Conservation (phyloP, 2,888 invertebrate species). For the Cordilura impudica region DNA sequence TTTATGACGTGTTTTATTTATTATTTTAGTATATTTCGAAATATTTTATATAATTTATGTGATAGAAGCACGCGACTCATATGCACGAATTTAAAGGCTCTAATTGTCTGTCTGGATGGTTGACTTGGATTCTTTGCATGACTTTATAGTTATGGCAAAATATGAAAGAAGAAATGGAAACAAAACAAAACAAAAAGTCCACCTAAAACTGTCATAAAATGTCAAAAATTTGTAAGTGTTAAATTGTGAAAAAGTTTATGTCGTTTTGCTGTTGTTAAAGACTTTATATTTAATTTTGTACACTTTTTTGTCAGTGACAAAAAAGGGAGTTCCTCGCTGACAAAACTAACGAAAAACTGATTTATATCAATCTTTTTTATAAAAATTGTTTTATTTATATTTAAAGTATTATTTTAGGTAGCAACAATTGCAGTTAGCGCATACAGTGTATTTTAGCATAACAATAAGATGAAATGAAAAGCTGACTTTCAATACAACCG, state of each 20-base stretch:
- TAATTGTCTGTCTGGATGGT: conserved; percentile 16
- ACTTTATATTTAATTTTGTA: not conserved
- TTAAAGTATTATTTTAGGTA: too few species aligned
- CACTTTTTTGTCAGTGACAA: conserved; percentile 11
- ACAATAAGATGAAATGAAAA: too few species aligned
- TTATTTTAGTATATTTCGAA: conserved; percentile 21
- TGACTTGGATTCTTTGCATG: conserved; percentile 6
- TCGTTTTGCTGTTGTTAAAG: not conserved
- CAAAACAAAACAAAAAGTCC: not conserved
- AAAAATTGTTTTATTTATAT: too few species aligned
- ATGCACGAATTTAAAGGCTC: not conserved
- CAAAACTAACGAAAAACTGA: too few species aligned
- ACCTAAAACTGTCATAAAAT: conserved; percentile 14
- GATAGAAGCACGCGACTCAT: conserved; percentile 45
- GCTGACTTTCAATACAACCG: too few species aligned
- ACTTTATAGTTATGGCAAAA: conserved; percentile 33
- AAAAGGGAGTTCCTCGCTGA: conserved; percentile 17
- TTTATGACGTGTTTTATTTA: conserved; percentile 52
- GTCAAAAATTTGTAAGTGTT: conserved; percentile 29
- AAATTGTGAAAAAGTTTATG: conserved; percentile 37
- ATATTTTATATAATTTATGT: conserved; percentile 48
- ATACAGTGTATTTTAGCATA: too few species aligned
- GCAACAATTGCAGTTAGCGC: too few species aligned
- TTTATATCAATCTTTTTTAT: too few species aligned
- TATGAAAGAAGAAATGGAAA: not conserved